These are phyloP conservation scores for Phrynocephalus guinanensis DNA, from an alignment of 2,797 vertebrate genomes.

Conservation along the genomic window DNA sequence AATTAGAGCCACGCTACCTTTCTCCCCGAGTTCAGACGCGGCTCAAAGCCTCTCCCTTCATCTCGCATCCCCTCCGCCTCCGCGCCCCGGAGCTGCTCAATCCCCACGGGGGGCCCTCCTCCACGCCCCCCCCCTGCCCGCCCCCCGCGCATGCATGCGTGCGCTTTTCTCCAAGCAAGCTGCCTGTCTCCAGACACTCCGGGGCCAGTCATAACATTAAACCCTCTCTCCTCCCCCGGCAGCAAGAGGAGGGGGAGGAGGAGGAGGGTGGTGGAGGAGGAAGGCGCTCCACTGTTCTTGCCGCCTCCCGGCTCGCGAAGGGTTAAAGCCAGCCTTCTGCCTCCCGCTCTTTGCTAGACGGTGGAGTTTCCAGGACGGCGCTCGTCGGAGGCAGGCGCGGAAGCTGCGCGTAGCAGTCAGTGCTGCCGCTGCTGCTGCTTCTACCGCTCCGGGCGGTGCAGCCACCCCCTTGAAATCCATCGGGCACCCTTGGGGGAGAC, in stretches of 20 bases:
- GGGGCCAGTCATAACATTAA: slow-evolving; percentile 22
- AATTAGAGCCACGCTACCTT: too few relatives aligned
- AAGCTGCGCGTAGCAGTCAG: background rate
- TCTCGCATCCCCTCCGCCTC: too few relatives aligned
- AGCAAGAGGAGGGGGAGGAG: background rate
- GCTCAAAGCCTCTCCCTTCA: too few relatives aligned
- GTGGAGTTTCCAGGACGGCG: slow-evolving; percentile 62
- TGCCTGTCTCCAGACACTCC: slow-evolving; percentile 5
- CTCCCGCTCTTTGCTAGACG: slow-evolving; percentile 57
- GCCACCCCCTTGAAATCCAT: slow-evolving; percentile 66
- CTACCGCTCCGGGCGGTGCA: background rate
- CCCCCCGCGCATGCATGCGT: slow-evolving; percentile 10
- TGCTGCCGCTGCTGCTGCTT: slow-evolving; percentile 1
- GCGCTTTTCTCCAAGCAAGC: background rate
- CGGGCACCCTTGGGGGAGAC: slow-evolving; percentile 68
- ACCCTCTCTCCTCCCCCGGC: background rate
- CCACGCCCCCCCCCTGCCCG: rapidly evolving
- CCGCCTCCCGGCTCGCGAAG: slow-evolving; percentile 54
- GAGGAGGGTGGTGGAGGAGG: background rate
- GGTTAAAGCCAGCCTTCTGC: slow-evolving; percentile 73
- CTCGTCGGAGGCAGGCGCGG: slow-evolving; percentile 51
- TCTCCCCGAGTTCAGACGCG: too few relatives aligned
- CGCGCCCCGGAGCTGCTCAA: background rate
- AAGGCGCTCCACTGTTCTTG: background rate
- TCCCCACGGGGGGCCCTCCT: background rate